Evolutionary conservation across 2,113 vertebrate species (phyloP), one percentile per base, ranked within the genome.

Genomic region (Channa maculata): DNA sequence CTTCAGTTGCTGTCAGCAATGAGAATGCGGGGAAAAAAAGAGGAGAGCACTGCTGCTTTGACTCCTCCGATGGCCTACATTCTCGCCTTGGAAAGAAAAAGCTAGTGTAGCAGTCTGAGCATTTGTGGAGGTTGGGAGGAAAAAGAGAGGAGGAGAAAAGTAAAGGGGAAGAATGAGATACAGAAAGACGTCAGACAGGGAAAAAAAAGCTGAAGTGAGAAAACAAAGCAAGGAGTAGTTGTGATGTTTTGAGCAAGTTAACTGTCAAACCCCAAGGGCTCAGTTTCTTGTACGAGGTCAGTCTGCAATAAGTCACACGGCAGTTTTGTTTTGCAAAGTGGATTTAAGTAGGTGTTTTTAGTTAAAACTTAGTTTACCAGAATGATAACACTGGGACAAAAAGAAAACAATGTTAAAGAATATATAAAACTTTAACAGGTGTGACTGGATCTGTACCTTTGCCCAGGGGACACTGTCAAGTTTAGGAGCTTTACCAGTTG

Each of bases 1-100:
- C 49, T 77, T 55, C 38, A 39, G 63, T 78, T 79, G 59, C 52
- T 77, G 73, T 39, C 59, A 57, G 71, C 34, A 57, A 73, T 84
- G 71, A 70, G 72, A 85, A 83, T 61, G 62, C 34, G 45, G 70
- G 49, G 59, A 80, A 71, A 64, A 80, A 34, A 76, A 80, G 66
- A 62, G 61, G 57, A 46, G 34, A 44, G 37, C 63, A 39, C 50
- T 12, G 49, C 53, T 66, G 60, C 85, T 59, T 78, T 65, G 49
- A 24, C 71, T 82, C 80, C 80, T 74, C 79, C 79, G 73, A 66
- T 89, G 91, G 91, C 86, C 88, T 86, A 91, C 88, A 89, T 92
- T 91, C 77, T 83, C 65, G 34, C 74, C 67, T 75, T 74, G 68
- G 59, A 67, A 73, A 72, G 33, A 57, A 63, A 55, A 80, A 83